Base-by-base conservation (phyloP, 2,888 invertebrate genomes). In the Acronicta alni region DNA sequence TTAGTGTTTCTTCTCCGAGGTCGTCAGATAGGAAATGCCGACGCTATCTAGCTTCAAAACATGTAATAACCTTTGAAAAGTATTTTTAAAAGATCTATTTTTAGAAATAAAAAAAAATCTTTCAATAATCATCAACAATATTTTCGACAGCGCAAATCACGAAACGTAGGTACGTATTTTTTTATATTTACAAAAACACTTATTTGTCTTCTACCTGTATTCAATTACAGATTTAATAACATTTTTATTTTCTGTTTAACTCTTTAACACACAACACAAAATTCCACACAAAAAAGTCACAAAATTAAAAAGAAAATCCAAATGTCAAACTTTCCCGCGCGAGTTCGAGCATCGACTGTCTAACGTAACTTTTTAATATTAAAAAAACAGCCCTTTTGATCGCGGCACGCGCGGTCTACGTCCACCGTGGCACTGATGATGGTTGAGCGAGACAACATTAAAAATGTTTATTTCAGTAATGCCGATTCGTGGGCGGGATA, bases 381-480 rank as follows among this genome's bases (percentile, higher is more conserved):
- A n/a, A 47, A 32, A 43, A 35, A 48, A 37, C 32, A 47, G 42
- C 61, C 60, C 44, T 56, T 62, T 70, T 65, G 48, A 46, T 67
- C 62, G 58, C 67, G 56, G 61, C 69, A 54, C 74, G 59, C 57
- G 54, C 66, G 66, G 73, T 43, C 48, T 59, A 67, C 76, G 73
- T 73, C 69, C 79, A 51, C 72, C 59, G 49, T 57, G 56, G 67
- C 57, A 85, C 83, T 84, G 83, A 79, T 42, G 45, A 44, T 64
- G 26, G 77, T 67, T 64, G 51, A 30, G 62, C 67, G 70, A 68
- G 75, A 79, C 79, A 71, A 76, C 83, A 80, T 84, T 86, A 80
- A 83, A 84, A 83, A 67, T 75, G 84, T 84, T 86, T 87, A 87
- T 87, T 86, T 85, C 83, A 58, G 85, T 80, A 69, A 59, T 59